A percentile compares a stretch with the other conserved stretches of the same genome.
Conservation (phyloP, 2,888 invertebrate genomes). For the Dichetophora obliterata region DNA sequence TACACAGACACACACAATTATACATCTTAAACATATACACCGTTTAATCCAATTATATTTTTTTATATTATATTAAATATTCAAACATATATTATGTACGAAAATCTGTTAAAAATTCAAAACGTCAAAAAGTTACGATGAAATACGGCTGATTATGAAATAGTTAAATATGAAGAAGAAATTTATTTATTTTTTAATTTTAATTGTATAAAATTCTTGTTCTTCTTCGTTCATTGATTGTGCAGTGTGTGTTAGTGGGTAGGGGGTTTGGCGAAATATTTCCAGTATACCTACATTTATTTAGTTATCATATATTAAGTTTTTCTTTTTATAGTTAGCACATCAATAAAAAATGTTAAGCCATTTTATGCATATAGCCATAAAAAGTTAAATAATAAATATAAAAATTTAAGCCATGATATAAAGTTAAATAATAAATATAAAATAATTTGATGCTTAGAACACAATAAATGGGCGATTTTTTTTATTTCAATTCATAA, state of each 20-base stretch:
- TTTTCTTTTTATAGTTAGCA: neutral
- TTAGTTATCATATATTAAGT: neutral
- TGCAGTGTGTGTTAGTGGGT: conserved; percentile 11
- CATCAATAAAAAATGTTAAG: neutral
- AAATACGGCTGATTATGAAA: too few species aligned
- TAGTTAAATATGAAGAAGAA: too few species aligned
- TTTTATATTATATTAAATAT: conserved; percentile 18
- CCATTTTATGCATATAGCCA: too few species aligned
- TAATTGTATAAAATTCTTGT: neutral
- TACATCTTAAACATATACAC: conserved; percentile 12
- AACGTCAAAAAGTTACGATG: too few species aligned
- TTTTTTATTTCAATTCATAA: too few species aligned
- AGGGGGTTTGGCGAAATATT: neutral
- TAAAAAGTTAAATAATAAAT: too few species aligned
- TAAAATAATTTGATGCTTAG: too few species aligned
- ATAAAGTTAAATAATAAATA: too few species aligned
- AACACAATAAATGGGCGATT: too few species aligned
- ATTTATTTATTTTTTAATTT: neutral
- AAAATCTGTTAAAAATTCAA: neutral
- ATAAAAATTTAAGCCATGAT: too few species aligned
- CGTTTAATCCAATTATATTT: conserved; percentile 1
- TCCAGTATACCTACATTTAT: neutral
- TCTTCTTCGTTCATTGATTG: conserved; percentile 3
- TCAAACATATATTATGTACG: neutral
- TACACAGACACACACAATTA: conserved; percentile 16